Base-by-base conservation (phyloP, 2,888 invertebrate species). In the Parnassius glacialis region DNA sequence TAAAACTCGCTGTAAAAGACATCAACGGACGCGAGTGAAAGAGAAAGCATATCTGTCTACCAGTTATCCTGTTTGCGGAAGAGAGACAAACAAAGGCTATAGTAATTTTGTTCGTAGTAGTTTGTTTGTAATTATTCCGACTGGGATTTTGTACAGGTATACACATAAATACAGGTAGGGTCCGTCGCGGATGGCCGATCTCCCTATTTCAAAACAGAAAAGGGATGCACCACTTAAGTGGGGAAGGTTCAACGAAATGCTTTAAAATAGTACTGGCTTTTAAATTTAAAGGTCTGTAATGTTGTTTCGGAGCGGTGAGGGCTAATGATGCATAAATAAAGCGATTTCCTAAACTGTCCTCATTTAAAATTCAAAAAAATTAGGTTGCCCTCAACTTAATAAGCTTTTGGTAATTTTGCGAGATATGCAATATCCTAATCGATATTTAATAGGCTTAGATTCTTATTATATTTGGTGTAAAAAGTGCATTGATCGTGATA, bases 121-220 rank as follows among this genome's bases (percentile, higher is more conserved):
- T 80, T 81, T 75, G 70, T 83, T 76, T 74, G 76, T 84, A 87
- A 88, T 89, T 84, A 74, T 73, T 79, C 75, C 75, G 73, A 78
- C 83, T 74, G 83, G 86, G 90, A 89, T 90, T 90, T 88, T 72
- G 83, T 80, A 79, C 80, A 81, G 80, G 82, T 81, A 75, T 72
- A 74, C 70, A 66, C 69, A 70, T 75, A 78, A 76, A 69, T 67
- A 71, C 86, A 87, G 87, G 88, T 86, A 86, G 85, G 76, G 80
- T 72, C 73, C 80, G 77, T 79, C 73, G 81, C 79, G 90, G 87
- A 86, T 87, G 87, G 88, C 71, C 84, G 89, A 74, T 78, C 86
- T 81, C 90, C 90, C 90, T 71, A 80, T 80, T 83, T 79, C 71
- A 68, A 20, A 76, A 76, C 69, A 70, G 69, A 71, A 79, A 70